Percentiles rank a stretch among this genome's conserved stretches.
Conservation (phyloP, 2,797 vertebrate genomes). For the Heliangelus exortis region DNA sequence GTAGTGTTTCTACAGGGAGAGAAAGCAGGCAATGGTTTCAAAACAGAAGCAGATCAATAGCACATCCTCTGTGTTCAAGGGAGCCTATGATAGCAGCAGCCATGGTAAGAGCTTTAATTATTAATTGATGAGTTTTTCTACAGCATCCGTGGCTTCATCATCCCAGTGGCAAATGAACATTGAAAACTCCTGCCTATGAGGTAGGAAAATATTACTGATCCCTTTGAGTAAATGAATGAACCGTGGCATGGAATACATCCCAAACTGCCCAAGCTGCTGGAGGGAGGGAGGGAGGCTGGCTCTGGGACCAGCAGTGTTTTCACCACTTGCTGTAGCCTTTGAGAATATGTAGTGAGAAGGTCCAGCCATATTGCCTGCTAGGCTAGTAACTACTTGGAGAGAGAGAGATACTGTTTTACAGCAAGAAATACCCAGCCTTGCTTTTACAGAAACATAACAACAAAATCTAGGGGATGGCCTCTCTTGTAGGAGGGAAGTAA, state of each 20-base stretch:
- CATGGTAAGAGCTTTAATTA: not conserved
- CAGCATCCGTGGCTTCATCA: not conserved
- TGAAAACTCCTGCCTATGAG: not conserved
- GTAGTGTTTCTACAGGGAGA: not conserved
- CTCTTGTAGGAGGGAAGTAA: not conserved
- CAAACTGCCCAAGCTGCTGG: not conserved
- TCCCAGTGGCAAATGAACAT: not conserved
- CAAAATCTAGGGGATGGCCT: not conserved
- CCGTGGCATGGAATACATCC: fast-evolving
- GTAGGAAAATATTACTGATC: not conserved
- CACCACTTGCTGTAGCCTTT: not conserved
- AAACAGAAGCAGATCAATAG: not conserved
- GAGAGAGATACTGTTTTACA: not conserved
- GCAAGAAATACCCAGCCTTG: not conserved
- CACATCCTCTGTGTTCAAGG: not conserved
- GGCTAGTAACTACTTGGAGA: not conserved
- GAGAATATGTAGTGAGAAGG: not conserved
- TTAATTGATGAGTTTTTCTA: not conserved
- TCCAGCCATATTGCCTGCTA: not conserved
- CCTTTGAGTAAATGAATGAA: not conserved
- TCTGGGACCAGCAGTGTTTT: not conserved
- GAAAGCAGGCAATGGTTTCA: not conserved
- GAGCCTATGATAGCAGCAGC: not conserved
- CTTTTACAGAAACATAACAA: not conserved
- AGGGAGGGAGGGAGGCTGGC: not conserved